Percentiles rank a stretch among this genome's conserved stretches.
These are phyloP conservation scores for Catamblyrhynchus diadema DNA, from an alignment of 2,797 vertebrate genomes.

Conservation along the genomic window DNA sequence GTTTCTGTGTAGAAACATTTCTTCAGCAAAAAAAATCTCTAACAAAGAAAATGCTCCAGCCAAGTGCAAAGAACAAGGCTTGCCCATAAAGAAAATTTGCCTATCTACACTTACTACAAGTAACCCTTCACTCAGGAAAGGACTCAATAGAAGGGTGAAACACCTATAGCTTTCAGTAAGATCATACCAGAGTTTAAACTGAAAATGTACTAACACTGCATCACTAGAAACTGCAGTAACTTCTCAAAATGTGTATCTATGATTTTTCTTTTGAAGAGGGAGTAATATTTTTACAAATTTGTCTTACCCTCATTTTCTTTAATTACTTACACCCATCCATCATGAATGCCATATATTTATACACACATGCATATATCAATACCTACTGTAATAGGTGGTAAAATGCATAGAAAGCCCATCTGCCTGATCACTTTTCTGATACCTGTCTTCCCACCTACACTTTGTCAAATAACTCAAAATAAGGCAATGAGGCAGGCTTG, in stretches of 20 bases:
- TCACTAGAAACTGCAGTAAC: not conserved
- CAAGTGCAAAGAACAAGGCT: not conserved
- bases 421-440: not conserved
- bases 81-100: not conserved
- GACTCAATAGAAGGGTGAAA: not conserved
- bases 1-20: not conserved
- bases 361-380: not conserved
- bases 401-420: not conserved
- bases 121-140: not conserved
- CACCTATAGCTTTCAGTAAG: not conserved
- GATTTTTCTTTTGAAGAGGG: not conserved
- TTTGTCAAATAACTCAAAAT: not conserved
- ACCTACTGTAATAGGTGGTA: not conserved
- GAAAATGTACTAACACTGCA: rapidly evolving
- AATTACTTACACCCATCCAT: not conserved
- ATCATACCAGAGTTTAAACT: not conserved
- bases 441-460: not conserved
- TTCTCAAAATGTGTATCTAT: not conserved
- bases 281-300: not conserved
- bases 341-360: not conserved
- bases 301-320: not conserved
- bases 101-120: not conserved
- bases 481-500: not conserved
- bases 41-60: not conserved
- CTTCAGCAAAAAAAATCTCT: not conserved